Evolutionary conservation across 2,888 invertebrate species (phyloP), one percentile per base, ranked within the genome.

Genomic region (Heliconius charithonia): DNA sequence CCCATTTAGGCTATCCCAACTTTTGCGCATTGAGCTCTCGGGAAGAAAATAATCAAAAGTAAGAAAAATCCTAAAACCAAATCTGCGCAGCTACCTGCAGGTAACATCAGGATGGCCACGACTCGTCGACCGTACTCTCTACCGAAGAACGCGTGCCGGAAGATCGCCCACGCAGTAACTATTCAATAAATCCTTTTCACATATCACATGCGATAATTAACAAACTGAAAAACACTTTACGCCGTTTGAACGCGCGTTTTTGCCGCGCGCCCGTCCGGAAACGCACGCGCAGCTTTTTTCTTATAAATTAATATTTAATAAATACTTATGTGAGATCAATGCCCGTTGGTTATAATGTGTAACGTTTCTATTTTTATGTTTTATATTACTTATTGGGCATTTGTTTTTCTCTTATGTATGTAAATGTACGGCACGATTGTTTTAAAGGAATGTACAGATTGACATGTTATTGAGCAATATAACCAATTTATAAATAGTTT

Each of bases 251-350:
- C 84, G 85, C 85, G 85, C 84, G 84, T 85, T 87, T 86, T 85
- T 85, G 82, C 83, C 81, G 80, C 80, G 86, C 81, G 81, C 80
- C 83, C 82, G 84, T 86, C 84, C 83, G 86, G 84, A 87, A 86
- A 84, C 83, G 84, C 86, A 85, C 85, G 85, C 92, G 91, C 90
- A 86, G 83, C 84, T 85, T 85, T 86, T 87, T 87, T 84, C 51
- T n/a, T 73, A 75, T 75, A 79, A 79, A 83, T 84, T 85, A 86
- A 87, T 87, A 85, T 82, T 82, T 82, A 82, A 81, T 81, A 79
- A 79, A 82, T 80, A 56, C 45, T 45, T 16, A 2, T 45, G 79
- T 51, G 84, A 84, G 84, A 83, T 80, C 84, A 82, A 81, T 80
- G 83, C 67, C 84, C 84, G 79, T 75, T 79, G 81, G 59, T 79